Percentiles rank a stretch among this genome's conserved stretches.
Conservation (phyloP, 2,888 invertebrate genomes). For the Mimas tiliae region DNA sequence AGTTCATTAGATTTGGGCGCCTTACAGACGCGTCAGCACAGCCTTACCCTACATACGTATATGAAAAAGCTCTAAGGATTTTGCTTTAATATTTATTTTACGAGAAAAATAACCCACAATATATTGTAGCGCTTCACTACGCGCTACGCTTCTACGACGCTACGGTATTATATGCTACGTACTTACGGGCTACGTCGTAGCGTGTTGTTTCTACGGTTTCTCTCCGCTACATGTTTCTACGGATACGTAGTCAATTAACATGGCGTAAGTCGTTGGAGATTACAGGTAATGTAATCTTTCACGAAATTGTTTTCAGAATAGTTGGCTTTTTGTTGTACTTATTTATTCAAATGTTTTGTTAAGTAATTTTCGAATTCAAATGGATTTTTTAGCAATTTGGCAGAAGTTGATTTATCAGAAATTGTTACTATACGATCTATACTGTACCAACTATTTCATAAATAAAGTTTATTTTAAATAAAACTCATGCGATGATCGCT, state of each 20-base stretch:
- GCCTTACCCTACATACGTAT: conserved; percentile 15
- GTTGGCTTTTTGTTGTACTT: not conserved
- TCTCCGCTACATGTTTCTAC: conserved; percentile 15
- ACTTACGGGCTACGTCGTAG: conserved; percentile 1
- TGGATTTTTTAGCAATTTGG: too few species aligned
- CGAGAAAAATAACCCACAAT: conserved; percentile 23
- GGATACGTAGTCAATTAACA: conserved; percentile 14
- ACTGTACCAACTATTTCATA: too few species aligned
- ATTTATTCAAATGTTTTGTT: not conserved
- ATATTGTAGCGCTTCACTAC: conserved; percentile 18
- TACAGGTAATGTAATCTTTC: not conserved
- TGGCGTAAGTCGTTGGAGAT: not conserved
- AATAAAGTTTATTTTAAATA: too few species aligned
- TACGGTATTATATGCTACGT: conserved; percentile 15
- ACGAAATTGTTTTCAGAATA: not conserved
- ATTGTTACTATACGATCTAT: too few species aligned
- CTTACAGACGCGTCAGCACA: conserved; percentile 13
- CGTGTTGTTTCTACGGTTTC: not conserved
- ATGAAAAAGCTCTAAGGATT: conserved; percentile 13
- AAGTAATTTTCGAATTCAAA: too few species aligned
- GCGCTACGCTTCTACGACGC: conserved; percentile 15
- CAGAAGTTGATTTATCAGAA: too few species aligned
- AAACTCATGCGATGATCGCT: too few species aligned
- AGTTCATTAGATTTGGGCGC: conserved; percentile 22
- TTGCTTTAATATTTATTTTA: conserved; percentile 24